phyloP scores from a whole-genome alignment of 2,113 vertebrate genomes.

The Chlamydotis undulata region DNA sequence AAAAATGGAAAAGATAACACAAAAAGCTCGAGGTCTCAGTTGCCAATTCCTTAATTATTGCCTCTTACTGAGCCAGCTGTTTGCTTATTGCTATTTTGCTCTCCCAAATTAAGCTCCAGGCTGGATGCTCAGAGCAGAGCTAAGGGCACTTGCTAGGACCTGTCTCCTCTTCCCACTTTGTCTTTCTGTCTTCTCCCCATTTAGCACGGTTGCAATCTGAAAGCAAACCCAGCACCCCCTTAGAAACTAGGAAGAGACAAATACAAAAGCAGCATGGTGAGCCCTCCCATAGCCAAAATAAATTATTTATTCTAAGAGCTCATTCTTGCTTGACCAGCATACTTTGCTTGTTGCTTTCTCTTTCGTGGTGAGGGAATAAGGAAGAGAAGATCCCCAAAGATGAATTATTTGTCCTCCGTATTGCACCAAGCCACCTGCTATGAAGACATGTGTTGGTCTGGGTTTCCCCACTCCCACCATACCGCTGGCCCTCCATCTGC shows the following conservation, averaged over 20 bases:
- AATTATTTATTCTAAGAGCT: background rate
- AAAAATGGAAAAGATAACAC: background rate
- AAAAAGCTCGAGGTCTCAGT: background rate
- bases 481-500: accelerated
- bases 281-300: background rate
- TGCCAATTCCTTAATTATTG: background rate
- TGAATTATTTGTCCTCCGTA: background rate
- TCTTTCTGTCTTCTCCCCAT: background rate
- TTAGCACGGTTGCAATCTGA: background rate
- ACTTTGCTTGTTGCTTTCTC: background rate
- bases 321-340: background rate
- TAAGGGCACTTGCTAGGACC: background rate
- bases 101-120: background rate
- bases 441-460: background rate
- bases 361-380: background rate
- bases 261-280: background rate
- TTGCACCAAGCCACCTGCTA: background rate
- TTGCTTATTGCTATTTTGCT: background rate
- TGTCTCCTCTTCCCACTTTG: background rate
- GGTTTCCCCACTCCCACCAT: accelerated
- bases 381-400: background rate
- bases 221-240: background rate
- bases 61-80: background rate
- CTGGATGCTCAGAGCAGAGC: background rate
- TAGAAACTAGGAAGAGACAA: background rate